Percentiles rank a stretch among this genome's conserved stretches.
These are phyloP conservation scores for Chaenogobius annularis DNA, from an alignment of 2,113 vertebrate genomes.

Conservation along the genomic window DNA sequence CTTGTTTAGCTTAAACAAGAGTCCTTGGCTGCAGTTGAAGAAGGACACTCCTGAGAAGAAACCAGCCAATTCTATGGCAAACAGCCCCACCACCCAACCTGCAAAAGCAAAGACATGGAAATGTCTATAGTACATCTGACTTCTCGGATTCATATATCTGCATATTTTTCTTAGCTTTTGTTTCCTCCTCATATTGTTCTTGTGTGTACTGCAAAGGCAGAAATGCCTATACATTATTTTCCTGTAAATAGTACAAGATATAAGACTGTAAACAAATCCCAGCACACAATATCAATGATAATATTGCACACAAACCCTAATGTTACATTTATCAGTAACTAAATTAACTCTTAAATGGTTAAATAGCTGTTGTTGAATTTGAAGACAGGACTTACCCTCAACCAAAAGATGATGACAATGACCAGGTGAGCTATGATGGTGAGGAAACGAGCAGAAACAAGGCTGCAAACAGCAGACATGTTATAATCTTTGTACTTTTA, in stretches of 20 bases:
- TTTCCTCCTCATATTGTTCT: slow-evolving; percentile 79
- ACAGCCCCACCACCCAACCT: slow-evolving; percentile 84
- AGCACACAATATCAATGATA: too few relatives aligned
- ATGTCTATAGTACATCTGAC: not conserved
- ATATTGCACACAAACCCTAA: too few relatives aligned
- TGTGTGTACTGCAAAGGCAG: slow-evolving; percentile 81
- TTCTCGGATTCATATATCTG: not conserved
- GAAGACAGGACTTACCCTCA: slow-evolving; percentile 76
- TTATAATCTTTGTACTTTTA: not conserved
- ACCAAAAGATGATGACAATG: slow-evolving; percentile 91
- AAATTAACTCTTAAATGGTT: too few relatives aligned
- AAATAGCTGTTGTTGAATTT: too few relatives aligned
- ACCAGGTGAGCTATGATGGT: slow-evolving; percentile 85
- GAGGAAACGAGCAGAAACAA: slow-evolving; percentile 86
- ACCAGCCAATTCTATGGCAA: slow-evolving; percentile 83
- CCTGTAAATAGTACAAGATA: slow-evolving; percentile 64
- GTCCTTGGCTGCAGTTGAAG: slow-evolving; percentile 85
- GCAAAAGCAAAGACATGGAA: slow-evolving; percentile 16
- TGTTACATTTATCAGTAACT: too few relatives aligned
- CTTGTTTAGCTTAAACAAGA: slow-evolving; percentile 54
- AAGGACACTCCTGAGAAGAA: slow-evolving; percentile 89
- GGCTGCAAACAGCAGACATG: slow-evolving; percentile 79
- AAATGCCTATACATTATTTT: slow-evolving; percentile 83
- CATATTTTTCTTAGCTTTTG: slow-evolving; percentile 73
- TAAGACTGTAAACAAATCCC: not conserved